phyloP scores from a whole-genome alignment of 2,888 invertebrate species.

The Sesamia inferens region DNA sequence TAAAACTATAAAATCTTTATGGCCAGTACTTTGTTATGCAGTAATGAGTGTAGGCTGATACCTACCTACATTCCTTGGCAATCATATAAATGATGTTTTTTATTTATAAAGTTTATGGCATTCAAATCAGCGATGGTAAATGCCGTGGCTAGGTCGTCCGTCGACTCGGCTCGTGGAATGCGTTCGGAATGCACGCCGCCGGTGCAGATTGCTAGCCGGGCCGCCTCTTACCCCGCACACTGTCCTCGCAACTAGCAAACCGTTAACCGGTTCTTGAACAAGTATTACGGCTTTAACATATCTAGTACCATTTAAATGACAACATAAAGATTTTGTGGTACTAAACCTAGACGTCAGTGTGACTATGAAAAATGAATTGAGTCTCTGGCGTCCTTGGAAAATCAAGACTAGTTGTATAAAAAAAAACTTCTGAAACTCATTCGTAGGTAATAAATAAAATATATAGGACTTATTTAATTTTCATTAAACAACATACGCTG shows the following conservation, averaged over 20 bases:
- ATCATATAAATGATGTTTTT: constrained; percentile 61
- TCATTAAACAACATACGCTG: too few species aligned
- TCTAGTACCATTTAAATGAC: constrained; percentile 50
- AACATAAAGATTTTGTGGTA: constrained; percentile 36
- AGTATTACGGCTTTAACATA: constrained; percentile 56
- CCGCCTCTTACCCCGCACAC: constrained; percentile 72
- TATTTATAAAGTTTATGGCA: constrained; percentile 69
- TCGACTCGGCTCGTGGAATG: constrained; percentile 75
- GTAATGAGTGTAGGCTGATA: constrained; percentile 13
- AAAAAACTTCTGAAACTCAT: constrained; percentile 18
- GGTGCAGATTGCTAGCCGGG: constrained; percentile 72
- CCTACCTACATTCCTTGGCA: constrained; percentile 16
- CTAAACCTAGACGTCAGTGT: constrained; percentile 22
- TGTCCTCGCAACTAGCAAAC: constrained; percentile 64
- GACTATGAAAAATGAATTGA: constrained; percentile 42
- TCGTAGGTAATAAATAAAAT: constrained; percentile 18
- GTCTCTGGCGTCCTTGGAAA: constrained; percentile 33
- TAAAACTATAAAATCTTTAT: constrained; percentile 40
- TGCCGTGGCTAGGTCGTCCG: constrained; percentile 73
- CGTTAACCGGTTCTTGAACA: constrained; percentile 71
- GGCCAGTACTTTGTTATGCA: constrained; percentile 21
- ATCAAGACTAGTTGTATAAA: constrained; percentile 23
- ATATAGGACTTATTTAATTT: constrained; percentile 18
- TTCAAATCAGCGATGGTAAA: constrained; percentile 65
- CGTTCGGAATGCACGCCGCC: constrained; percentile 80